phyloP scores from a whole-genome alignment of 2,113 vertebrate species.

The Lepidothrix coronata region DNA sequence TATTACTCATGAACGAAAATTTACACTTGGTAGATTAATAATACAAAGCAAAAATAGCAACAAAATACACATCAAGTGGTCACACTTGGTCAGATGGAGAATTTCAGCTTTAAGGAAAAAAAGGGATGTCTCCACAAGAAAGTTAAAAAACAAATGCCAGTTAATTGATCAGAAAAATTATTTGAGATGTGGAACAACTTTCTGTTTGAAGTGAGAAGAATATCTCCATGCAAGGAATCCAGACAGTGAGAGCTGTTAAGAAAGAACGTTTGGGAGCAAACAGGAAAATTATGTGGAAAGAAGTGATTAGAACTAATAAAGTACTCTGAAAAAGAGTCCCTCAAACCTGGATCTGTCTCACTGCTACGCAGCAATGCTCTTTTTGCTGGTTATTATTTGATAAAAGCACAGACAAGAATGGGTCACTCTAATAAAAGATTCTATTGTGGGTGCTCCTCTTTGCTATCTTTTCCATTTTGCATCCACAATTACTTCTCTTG shows the following conservation, averaged over 20 bases:
- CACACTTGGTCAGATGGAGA: not conserved
- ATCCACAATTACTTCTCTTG: not conserved
- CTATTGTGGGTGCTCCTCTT: not conserved
- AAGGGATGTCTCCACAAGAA: not conserved
- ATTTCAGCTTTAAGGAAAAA: not conserved
- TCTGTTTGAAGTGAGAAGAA: not conserved
- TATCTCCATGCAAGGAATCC: not conserved
- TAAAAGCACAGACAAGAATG: not conserved
- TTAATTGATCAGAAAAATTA: not conserved
- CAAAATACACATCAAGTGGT: not conserved
- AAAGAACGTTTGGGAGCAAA: not conserved
- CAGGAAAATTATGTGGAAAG: not conserved
- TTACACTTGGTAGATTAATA: not conserved
- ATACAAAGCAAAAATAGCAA: not conserved
- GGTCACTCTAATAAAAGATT: not conserved
- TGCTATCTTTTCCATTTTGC: not conserved
- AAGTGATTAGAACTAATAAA: not conserved
- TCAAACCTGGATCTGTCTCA: not conserved
- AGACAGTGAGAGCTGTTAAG: not conserved
- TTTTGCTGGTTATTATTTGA: not conserved
- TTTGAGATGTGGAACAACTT: not conserved
- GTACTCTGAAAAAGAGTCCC: not conserved
- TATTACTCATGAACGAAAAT: not conserved
- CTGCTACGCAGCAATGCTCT: not conserved
- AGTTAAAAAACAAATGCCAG: too few relatives aligned